These are phyloP conservation scores for Drosophila littoralis DNA, from an alignment of 1,140 invertebrate genomes.

Conservation along the genomic window DNA sequence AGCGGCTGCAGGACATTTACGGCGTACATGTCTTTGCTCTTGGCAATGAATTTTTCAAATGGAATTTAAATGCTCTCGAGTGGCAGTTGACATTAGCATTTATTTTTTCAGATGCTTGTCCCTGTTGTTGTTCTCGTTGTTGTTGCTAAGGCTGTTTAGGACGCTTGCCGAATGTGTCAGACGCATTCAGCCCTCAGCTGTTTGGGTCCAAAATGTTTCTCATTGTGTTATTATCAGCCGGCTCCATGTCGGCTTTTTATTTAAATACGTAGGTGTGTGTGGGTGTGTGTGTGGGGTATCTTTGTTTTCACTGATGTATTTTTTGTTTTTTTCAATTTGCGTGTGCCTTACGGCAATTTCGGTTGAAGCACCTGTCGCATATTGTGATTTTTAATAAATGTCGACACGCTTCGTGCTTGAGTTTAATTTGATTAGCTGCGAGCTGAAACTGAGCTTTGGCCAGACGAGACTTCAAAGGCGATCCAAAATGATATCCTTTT, in stretches of 20 bases:
- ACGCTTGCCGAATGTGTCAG: constrained; percentile 45
- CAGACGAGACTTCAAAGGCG: constrained; percentile 52
- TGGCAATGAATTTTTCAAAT: constrained; percentile 76
- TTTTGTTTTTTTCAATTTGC: constrained; percentile 56
- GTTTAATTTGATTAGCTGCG: constrained; percentile 72
- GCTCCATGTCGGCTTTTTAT: constrained; percentile 36
- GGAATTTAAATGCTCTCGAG: constrained; percentile 77
- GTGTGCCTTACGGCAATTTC: constrained; percentile 41
- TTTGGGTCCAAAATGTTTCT: constrained; percentile 30
- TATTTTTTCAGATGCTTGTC: constrained; percentile 16
- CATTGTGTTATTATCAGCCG: constrained; percentile 53
- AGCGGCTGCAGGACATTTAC: constrained; percentile 43
- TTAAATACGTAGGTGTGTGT: constrained; percentile 4
- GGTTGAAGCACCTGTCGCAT: constrained; percentile 30
- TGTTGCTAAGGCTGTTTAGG: constrained; percentile 17
- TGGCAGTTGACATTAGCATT: constrained; percentile 82
- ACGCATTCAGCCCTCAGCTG: constrained; percentile 27
- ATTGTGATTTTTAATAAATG: constrained; percentile 78
- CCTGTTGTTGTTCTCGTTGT: constrained; percentile 3
- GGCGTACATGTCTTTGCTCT: constrained; percentile 67
- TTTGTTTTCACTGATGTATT: constrained; percentile 19
- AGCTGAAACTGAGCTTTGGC: background rate
- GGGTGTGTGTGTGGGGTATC: constrained; percentile 1
- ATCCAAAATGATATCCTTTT: constrained; percentile 31
- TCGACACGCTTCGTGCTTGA: constrained; percentile 52